Evolutionary conservation across 1,140 invertebrate genomes (phyloP).

Genomic region (Thaumetopoea pityocampa): DNA sequence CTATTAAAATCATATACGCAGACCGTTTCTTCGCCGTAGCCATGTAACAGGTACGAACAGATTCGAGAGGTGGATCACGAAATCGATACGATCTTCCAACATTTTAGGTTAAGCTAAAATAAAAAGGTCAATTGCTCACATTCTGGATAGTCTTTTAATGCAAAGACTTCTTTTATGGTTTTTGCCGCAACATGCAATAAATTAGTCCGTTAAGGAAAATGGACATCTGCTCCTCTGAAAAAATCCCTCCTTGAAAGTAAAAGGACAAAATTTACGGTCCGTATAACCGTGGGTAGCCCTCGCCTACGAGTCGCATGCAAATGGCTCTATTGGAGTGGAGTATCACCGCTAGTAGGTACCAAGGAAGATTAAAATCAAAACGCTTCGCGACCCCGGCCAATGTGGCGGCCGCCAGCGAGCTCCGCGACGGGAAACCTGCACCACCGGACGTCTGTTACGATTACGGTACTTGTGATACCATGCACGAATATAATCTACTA

Average conservation of each 20-base stretch:
- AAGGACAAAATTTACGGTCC: constrained; percentile 70
- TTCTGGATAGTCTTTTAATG: constrained; percentile 46
- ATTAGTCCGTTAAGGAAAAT: constrained; percentile 62
- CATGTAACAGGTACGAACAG: not conserved
- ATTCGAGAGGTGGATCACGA: not conserved
- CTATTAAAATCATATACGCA: too few species aligned
- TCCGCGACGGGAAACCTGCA: not conserved
- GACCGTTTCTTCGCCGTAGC: not conserved
- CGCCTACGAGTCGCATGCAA: constrained; percentile 66
- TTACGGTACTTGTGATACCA: constrained; percentile 3
- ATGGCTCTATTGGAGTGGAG: constrained; percentile 58
- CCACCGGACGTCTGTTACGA: constrained; percentile 1
- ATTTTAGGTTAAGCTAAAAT: constrained; percentile 21
- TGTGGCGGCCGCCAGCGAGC: not conserved
- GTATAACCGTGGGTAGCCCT: constrained; percentile 61
- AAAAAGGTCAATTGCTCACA: constrained; percentile 41
- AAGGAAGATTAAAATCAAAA: constrained; percentile 53
- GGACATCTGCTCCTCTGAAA: constrained; percentile 63
- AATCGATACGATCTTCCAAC: constrained; percentile 5
- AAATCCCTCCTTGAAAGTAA: constrained; percentile 62
- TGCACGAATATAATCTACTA: constrained; percentile 4
- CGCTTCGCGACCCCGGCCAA: constrained; percentile 35
- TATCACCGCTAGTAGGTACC: constrained; percentile 36
- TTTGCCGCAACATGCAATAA: constrained; percentile 55
- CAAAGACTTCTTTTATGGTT: constrained; percentile 47